Evolutionary conservation across 37 sponge, comb jelly and placozoan genomes (phyloP).

Genomic region (Diacarnus erythraeanus): DNA sequence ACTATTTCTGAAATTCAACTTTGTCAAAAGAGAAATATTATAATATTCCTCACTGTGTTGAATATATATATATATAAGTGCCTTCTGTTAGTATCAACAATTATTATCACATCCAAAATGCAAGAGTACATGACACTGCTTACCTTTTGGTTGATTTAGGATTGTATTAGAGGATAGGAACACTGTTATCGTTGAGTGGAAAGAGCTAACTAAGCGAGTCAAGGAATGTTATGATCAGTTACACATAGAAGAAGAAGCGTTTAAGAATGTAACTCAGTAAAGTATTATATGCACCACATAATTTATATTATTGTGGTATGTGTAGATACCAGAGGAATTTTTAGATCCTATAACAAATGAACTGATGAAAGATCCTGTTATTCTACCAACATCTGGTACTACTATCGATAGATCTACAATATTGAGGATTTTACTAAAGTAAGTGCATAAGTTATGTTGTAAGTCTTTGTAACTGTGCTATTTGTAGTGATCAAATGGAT

Average conservation of each 20-base stretch:
- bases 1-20: too few species aligned
- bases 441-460: not conserved
- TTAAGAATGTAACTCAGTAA: conserved; percentile 34
- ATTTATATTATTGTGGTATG: not conserved
- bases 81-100: too few species aligned
- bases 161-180: conserved; percentile 9
- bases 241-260: conserved; percentile 32
- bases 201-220: conserved; percentile 41
- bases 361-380: conserved; percentile 94
- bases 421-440: conserved; percentile 89
- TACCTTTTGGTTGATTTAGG: too few species aligned
- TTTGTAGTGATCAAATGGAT: conserved; percentile 69
- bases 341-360: conserved; percentile 83
- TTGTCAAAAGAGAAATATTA: too few species aligned
- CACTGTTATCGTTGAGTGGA: conserved; percentile 23
- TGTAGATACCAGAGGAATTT: conserved; percentile 93
- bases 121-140: too few species aligned
- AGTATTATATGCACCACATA: not conserved
- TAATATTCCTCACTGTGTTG: too few species aligned
- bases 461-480: not conserved
- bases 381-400: conserved; percentile 78
- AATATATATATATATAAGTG: too few species aligned
- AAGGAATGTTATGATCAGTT: conserved; percentile 31
- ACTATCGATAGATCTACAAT: conserved; percentile 86
- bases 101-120: too few species aligned